These are phyloP conservation scores for Hormaphis cornu DNA, from an alignment of 1,140 invertebrate genomes.

Conservation along the genomic window DNA sequence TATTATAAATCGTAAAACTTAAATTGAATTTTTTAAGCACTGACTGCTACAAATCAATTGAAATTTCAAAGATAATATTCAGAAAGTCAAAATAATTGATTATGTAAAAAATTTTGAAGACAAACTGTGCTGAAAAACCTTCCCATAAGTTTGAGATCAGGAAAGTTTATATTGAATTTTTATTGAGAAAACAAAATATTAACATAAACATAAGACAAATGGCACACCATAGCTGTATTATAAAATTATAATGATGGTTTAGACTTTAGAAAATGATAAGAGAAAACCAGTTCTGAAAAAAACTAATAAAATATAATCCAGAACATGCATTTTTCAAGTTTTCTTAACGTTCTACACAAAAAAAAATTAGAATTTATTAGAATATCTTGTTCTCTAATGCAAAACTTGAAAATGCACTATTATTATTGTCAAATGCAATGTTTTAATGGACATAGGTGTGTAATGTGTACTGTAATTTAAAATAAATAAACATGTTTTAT, in stretches of 20 bases:
- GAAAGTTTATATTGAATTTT: conserved; percentile 13
- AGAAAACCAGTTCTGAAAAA: neutral
- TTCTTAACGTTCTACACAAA: neutral
- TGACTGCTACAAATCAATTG: conserved; percentile 17
- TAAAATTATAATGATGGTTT: neutral
- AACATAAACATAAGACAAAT: neutral
- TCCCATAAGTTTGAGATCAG: conserved; percentile 31
- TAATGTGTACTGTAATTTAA: neutral
- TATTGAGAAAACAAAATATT: neutral
- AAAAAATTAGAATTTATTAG: neutral
- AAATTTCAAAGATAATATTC: conserved; percentile 13
- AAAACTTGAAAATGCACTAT: conserved; percentile 12
- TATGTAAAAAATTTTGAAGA: conserved; percentile 2
- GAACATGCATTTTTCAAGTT: conserved; percentile 13
- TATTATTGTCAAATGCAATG: conserved; percentile 1
- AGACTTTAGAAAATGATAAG: neutral
- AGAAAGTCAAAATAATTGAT: conserved; percentile 24
- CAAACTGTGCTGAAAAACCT: conserved; percentile 15
- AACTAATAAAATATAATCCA: neutral
- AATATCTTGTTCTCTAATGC: neutral
- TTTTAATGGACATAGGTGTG: neutral
- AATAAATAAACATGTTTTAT: conserved; percentile 24
- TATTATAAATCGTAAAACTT: conserved; percentile 9
- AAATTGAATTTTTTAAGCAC: conserved; percentile 12
- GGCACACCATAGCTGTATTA: conserved; percentile 8